Evolutionary conservation across 2,113 vertebrate genomes (phyloP).

Genomic region (Thunnus thynnus): DNA sequence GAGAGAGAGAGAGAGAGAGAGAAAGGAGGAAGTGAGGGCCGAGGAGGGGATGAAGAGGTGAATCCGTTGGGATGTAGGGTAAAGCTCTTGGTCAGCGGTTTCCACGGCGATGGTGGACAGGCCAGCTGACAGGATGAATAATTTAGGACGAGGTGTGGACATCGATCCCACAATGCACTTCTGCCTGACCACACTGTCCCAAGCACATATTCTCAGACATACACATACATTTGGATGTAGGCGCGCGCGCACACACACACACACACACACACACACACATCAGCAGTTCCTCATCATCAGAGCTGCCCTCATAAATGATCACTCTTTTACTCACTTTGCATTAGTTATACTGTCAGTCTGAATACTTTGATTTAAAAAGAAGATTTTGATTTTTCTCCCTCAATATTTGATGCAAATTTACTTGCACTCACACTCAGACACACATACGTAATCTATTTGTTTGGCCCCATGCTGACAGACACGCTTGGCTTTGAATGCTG

Average conservation of each 20-base stretch:
- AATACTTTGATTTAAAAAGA: not conserved
- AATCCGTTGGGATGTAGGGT: conserved; percentile 68
- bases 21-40: conserved; percentile 64
- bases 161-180: conserved; percentile 82
- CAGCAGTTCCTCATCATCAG: conserved; percentile 42
- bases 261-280: conserved; percentile 17
- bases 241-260: not conserved
- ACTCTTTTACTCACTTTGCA: not conserved
- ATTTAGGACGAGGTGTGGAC: conserved; percentile 83
- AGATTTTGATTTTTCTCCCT: not conserved
- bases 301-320: conserved; percentile 36
- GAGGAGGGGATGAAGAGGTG: conserved; percentile 71
- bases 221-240: not conserved
- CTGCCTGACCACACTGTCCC: conserved; percentile 74
- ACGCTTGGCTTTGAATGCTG: conserved; percentile 16
- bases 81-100: conserved; percentile 84
- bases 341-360: not conserved
- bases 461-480: conserved; percentile 49
- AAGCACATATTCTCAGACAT: conserved; percentile 42
- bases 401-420: not conserved
- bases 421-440: not conserved
- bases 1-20: conserved; percentile 40
- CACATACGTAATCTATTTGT: conserved; percentile 17
- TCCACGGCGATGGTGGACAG: conserved; percentile 76
- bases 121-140: conserved; percentile 84